These are phyloP conservation scores for Corythaeola cristata DNA, from an alignment of 2,113 vertebrate genomes.

Conservation along the genomic window DNA sequence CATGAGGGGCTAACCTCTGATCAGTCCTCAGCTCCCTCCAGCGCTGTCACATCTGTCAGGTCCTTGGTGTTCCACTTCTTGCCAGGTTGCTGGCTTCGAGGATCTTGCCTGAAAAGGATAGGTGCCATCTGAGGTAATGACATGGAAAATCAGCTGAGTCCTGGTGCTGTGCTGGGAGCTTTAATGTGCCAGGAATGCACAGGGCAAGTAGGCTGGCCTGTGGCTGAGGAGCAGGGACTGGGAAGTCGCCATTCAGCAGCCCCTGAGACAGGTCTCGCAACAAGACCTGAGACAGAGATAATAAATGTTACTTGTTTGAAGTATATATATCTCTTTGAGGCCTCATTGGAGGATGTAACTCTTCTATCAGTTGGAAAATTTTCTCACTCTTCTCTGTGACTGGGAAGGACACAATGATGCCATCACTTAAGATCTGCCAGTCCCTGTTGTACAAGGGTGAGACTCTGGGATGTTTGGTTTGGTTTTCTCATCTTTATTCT, in stretches of 20 bases:
- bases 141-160: background rate
- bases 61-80: background rate
- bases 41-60: background rate
- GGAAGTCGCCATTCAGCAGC: fast-evolving
- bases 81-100: background rate
- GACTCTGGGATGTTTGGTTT: background rate
- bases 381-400: background rate
- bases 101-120: background rate
- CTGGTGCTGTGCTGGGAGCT: background rate
- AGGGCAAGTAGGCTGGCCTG: background rate
- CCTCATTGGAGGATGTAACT: background rate
- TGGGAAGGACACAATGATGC: fast-evolving
- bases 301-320: background rate
- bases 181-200: background rate
- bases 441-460: background rate
- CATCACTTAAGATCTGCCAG: background rate
- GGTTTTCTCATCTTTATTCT: background rate
- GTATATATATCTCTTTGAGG: background rate
- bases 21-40: background rate
- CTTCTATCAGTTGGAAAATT: background rate
- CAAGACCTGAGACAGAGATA: background rate
- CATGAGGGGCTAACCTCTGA: background rate
- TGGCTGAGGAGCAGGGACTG: background rate
- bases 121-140: background rate
- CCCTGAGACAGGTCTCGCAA: background rate